A percentile compares a stretch with the other conserved stretches of the same genome.
Evolutionary conservation across 1,140 invertebrate genomes (phyloP).

Genomic region (Drosophila melanogaster): Release_6_plus_ISO1_MT NT_037436.4:7660001-7660500

Average conservation of each 20-base stretch:
- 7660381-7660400: conserved; percentile 64
- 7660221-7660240: conserved; percentile 35
- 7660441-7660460: conserved; percentile 79
- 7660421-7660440: conserved; percentile 61
- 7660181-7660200: conserved; percentile 56
- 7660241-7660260: conserved; percentile 59
- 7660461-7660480: conserved; percentile 83
- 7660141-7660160: conserved; percentile 64
- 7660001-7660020: conserved; percentile 74
- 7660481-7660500: conserved; percentile 63
- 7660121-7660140: conserved; percentile 69
- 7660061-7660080: conserved; percentile 54
- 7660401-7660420: conserved; percentile 84
- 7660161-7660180: conserved; percentile 56
- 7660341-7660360: conserved; percentile 87
- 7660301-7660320: conserved; percentile 88
- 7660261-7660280: conserved; percentile 91
- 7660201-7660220: conserved; percentile 73
- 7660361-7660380: conserved; percentile 82
- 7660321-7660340: conserved; percentile 89
- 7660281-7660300: conserved; percentile 84
- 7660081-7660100: conserved; percentile 73
- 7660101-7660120: conserved; percentile 71
- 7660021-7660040: conserved; percentile 78
- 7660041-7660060: conserved; percentile 68